phyloP scores from a whole-genome alignment of 2,113 vertebrate species.

The Equus przewalskii region DNA sequence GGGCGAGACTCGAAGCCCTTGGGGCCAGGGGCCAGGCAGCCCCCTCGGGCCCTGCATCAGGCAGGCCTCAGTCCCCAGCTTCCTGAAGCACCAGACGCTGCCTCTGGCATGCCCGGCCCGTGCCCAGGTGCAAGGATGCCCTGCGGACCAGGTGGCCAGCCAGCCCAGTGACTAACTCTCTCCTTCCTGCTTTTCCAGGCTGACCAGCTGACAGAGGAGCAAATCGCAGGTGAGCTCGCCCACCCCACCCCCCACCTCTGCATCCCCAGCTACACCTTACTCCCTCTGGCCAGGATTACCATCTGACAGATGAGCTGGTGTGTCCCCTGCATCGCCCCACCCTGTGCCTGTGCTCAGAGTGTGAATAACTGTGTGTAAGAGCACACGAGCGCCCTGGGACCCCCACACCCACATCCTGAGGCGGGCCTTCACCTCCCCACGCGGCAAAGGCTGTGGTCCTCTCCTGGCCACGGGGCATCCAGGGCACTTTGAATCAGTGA shows the following conservation, averaged over 20 bases:
- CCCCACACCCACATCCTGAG: neutral
- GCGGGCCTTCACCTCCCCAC: too few species aligned
- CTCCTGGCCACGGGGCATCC: neutral
- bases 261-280: neutral
- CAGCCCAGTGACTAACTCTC: neutral
- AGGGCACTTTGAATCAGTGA: neutral
- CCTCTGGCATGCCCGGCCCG: fast-evolving
- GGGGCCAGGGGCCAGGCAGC: neutral
- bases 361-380: too few species aligned
- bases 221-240: conserved; percentile 93
- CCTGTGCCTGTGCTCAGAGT: neutral
- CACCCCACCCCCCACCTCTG: neutral
- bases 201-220: conserved; percentile 95
- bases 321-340: neutral
- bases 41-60: fast-evolving
- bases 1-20: too few species aligned
- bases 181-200: conserved; percentile 87
- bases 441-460: neutral
- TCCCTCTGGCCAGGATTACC: neutral
- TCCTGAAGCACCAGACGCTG: neutral
- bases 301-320: neutral
- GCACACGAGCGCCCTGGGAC: fast-evolving
- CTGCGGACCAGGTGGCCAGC: fast-evolving
- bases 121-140: neutral
- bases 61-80: neutral